phyloP scores from a whole-genome alignment of 2,888 invertebrate species.

The Heliconius ethilla region DNA sequence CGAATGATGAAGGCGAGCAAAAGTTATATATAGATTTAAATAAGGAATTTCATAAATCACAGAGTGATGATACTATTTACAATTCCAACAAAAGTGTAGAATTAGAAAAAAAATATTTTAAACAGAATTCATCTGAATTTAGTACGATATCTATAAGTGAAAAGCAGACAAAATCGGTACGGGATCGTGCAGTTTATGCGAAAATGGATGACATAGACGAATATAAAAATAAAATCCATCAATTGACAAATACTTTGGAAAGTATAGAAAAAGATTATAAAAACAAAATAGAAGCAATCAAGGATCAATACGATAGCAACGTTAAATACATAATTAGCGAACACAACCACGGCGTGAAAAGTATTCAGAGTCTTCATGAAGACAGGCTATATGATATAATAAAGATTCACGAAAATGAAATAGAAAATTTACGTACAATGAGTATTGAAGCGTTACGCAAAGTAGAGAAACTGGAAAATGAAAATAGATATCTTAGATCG shows the following conservation, averaged over 20 bases:
- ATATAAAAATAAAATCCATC: constrained; percentile 62
- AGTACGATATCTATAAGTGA: constrained; percentile 21
- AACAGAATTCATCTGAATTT: constrained; percentile 33
- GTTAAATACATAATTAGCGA: constrained; percentile 78
- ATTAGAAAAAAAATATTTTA: constrained; percentile 32
- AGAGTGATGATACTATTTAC: constrained; percentile 55
- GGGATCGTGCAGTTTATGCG: constrained; percentile 53
- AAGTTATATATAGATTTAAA: constrained; percentile 49
- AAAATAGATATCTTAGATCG: constrained; percentile 60
- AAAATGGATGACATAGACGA: constrained; percentile 57
- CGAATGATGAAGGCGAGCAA: constrained; percentile 15
- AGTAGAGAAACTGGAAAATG: constrained; percentile 69
- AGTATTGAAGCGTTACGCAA: constrained; percentile 75
- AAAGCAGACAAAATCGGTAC: constrained; percentile 12
- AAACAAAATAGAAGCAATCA: constrained; percentile 72
- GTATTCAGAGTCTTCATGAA: constrained; percentile 79
- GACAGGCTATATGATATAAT: constrained; percentile 75
- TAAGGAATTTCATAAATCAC: constrained; percentile 50
- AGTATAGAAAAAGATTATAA: constrained; percentile 67
- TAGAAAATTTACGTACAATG: constrained; percentile 73
- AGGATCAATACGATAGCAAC: constrained; percentile 79
- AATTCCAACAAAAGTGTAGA: constrained; percentile 18
- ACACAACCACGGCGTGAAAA: constrained; percentile 80
- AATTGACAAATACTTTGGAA: constrained; percentile 61
- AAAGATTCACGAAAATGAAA: constrained; percentile 77